A percentile compares a stretch with the other conserved stretches of the same genome.
Conservation (phyloP, 2,113 vertebrate species). For the Anarrhichthys ocellatus region DNA sequence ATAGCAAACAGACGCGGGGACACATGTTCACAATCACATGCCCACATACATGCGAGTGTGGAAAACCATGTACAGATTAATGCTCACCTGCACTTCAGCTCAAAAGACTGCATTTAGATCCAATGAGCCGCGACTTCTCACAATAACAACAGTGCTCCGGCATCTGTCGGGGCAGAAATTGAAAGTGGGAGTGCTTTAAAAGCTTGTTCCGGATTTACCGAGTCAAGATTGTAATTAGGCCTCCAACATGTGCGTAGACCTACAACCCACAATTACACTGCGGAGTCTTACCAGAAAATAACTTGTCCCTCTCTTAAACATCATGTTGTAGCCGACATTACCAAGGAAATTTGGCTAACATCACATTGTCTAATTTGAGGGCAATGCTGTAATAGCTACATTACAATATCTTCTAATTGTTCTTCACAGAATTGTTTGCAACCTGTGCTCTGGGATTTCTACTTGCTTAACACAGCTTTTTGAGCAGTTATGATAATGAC, state of each 20-base stretch:
- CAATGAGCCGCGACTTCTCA: slow-evolving; percentile 47
- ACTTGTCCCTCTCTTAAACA: slow-evolving; percentile 44
- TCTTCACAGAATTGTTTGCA: slow-evolving; percentile 46
- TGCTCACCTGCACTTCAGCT: slow-evolving; percentile 51
- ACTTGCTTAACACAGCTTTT: slow-evolving; percentile 45
- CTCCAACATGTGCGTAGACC: slow-evolving; percentile 75
- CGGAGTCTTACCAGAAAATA: slow-evolving; percentile 74
- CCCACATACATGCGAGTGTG: slow-evolving; percentile 1
- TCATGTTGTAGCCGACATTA: slow-evolving; percentile 25
- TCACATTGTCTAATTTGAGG: slow-evolving; percentile 33
- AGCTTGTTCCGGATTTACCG: slow-evolving; percentile 73
- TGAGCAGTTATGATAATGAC: slow-evolving; percentile 59
- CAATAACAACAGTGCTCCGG: slow-evolving; percentile 53
- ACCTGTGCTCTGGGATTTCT: slow-evolving; percentile 48
- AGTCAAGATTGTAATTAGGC: slow-evolving; percentile 80
- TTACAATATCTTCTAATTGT: slow-evolving; percentile 30
- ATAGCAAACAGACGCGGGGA: slow-evolving; percentile 29
- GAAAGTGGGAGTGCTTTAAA: slow-evolving; percentile 70
- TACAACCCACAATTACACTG: slow-evolving; percentile 78
- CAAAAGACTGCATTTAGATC: slow-evolving; percentile 65
- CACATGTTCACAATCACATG: slow-evolving; percentile 21
- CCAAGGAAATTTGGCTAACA: slow-evolving; percentile 27
- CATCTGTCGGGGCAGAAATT: slow-evolving; percentile 55
- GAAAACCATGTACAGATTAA: slow-evolving; percentile 34
- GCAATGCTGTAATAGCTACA: slow-evolving; percentile 27